phyloP scores from a whole-genome alignment of 2,888 invertebrate species.

The Tridacna crocea region DNA sequence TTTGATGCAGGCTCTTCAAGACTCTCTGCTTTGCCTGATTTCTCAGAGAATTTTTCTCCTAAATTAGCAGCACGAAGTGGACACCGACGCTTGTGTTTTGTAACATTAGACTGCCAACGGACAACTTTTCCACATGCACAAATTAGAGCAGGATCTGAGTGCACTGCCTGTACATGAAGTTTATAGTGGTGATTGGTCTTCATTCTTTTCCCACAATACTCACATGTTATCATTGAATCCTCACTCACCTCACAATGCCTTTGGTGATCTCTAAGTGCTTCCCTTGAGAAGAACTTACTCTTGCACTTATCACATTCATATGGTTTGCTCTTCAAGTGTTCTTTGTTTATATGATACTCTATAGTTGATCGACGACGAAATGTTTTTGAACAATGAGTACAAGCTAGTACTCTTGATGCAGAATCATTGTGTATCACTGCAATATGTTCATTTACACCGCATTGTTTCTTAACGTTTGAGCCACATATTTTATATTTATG shows the following conservation, averaged over 20 bases:
- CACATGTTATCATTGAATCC: conserved; percentile 29
- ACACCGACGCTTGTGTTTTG: conserved; percentile 51
- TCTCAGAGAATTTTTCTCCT: not conserved
- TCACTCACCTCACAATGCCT: conserved; percentile 29
- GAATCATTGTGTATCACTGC: conserved; percentile 20
- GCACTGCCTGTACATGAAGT: conserved; percentile 48
- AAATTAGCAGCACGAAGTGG: conserved; percentile 8
- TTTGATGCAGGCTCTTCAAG: too few relatives aligned
- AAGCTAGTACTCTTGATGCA: conserved; percentile 3
- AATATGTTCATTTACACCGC: conserved; percentile 38
- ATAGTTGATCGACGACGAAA: conserved; percentile 34
- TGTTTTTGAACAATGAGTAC: conserved; percentile 33
- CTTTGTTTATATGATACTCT: conserved; percentile 49
- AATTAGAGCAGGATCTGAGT: conserved; percentile 29
- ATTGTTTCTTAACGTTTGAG: conserved; percentile 10
- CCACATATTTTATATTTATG: conserved; percentile 43
- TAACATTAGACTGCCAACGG: conserved; percentile 44
- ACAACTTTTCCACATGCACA: conserved; percentile 47
- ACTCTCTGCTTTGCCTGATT: not conserved
- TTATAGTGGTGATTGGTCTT: conserved; percentile 26
- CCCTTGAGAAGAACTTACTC: conserved; percentile 24
- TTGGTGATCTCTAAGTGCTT: conserved; percentile 4
- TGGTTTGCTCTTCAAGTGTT: conserved; percentile 30
- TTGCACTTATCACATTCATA: conserved; percentile 39
- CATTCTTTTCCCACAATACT: conserved; percentile 36